A percentile compares a stretch with the other conserved stretches of the same genome.
Evolutionary conservation across 2,888 invertebrate genomes (phyloP).

Genomic region (Cephus pulcher): DNA sequence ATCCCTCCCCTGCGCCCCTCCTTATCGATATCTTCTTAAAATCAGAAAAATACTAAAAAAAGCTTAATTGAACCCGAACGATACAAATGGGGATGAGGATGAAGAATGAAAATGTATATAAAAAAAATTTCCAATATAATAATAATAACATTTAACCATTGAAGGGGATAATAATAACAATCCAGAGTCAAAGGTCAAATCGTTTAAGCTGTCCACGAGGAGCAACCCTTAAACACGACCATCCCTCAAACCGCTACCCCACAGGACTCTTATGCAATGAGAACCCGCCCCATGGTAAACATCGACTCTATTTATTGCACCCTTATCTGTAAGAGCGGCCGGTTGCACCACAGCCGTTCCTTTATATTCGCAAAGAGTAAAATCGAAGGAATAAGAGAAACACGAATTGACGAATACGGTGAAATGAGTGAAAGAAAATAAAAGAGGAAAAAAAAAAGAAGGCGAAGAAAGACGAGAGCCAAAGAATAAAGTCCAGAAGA

Average conservation of each 20-base stretch:
- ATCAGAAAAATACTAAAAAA: too few species aligned
- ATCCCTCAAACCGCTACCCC: not conserved
- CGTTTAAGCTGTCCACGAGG: not conserved
- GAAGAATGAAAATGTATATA: too few species aligned
- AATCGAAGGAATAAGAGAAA: not conserved
- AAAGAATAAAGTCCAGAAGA: not conserved
- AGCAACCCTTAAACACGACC: not conserved
- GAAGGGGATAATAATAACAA: not conserved
- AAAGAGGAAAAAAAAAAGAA: not conserved
- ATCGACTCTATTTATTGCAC: not conserved
- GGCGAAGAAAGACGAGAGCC: not conserved
- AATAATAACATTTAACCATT: not conserved
- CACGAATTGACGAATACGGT: not conserved
- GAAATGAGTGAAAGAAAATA: not conserved
- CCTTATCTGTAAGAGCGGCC: not conserved
- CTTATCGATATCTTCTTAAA: too few species aligned
- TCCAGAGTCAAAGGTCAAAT: not conserved
- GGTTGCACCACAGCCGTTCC: not conserved
- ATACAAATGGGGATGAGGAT: too few species aligned
- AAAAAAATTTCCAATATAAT: not conserved
- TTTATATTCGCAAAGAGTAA: not conserved
- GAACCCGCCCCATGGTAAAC: not conserved
- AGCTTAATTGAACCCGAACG: too few species aligned
- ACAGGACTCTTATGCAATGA: not conserved
- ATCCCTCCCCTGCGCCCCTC: too few species aligned